Conservation (phyloP, 2,797 vertebrate genomes). For the Xiphophorus birchmanni region DNA sequence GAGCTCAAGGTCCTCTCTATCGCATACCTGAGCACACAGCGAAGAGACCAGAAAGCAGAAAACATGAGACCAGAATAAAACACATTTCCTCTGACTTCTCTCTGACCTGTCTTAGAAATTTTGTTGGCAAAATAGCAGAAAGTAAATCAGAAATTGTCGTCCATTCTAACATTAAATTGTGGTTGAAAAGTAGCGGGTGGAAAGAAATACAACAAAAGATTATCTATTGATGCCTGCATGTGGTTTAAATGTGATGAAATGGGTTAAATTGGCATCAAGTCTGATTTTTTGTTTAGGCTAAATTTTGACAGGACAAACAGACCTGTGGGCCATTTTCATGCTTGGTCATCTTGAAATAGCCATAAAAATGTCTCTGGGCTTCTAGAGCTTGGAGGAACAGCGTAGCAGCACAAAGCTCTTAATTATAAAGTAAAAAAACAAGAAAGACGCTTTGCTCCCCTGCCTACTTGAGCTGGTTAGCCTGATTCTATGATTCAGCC, state of each 20-base stretch:
- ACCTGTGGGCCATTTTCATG: neutral
- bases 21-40: slow-evolving; percentile 62
- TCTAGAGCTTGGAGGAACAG: too few relatives aligned
- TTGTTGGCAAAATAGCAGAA: neutral
- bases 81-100: slow-evolving; percentile 45
- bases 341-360: neutral
- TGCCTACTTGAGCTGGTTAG: neutral
- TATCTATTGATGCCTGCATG: neutral
- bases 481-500: neutral
- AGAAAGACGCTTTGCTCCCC: neutral
- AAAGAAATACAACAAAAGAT: neutral
- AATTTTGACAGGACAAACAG: neutral
- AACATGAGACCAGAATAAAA: slow-evolving; percentile 37
- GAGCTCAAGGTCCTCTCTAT: slow-evolving; percentile 64
- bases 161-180: neutral
- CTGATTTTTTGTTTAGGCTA: neutral
- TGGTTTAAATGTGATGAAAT: neutral
- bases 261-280: neutral
- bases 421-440: neutral
- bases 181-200: neutral
- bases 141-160: neutral
- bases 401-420: neutral
- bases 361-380: neutral
- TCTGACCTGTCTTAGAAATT: slow-evolving; percentile 46
- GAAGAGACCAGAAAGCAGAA: slow-evolving; percentile 39